phyloP scores from a whole-genome alignment of 2,113 vertebrate species.

The Forbesichthys agassizii region DNA sequence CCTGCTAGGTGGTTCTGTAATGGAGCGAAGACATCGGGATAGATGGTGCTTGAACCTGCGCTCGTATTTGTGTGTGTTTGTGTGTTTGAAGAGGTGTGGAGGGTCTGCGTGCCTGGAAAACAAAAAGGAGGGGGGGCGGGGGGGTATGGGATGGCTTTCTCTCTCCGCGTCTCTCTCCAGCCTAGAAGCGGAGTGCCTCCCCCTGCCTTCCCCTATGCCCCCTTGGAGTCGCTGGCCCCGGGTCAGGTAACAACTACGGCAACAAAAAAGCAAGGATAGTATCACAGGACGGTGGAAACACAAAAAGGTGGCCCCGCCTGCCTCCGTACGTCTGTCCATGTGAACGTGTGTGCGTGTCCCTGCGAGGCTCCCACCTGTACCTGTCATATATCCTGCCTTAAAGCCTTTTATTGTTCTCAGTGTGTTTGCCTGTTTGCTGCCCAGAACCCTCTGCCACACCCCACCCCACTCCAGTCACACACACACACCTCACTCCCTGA shows the following conservation, averaged over 20 bases:
- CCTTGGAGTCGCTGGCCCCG: conserved; percentile 73
- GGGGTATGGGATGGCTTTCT: conserved; percentile 66
- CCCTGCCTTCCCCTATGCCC: conserved; percentile 51
- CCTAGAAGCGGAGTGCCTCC: conserved; percentile 75
- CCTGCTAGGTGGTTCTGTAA: conserved; percentile 42
- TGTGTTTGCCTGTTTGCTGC: conserved; percentile 77
- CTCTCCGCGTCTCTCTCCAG: conserved; percentile 81
- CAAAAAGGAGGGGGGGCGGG: conserved; percentile 4
- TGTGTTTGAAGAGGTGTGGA: conserved; percentile 59
- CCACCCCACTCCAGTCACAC: conserved; percentile 38
- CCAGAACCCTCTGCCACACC: conserved; percentile 43
- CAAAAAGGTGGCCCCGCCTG: conserved; percentile 75
- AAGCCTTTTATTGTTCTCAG: conserved; percentile 63
- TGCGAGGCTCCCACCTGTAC: conserved; percentile 80
- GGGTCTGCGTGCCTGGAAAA: conserved; percentile 16
- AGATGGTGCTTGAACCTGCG: conserved; percentile 31
- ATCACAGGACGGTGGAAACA: conserved; percentile 83
- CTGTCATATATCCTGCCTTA: conserved; percentile 83
- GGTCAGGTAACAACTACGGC: conserved; percentile 74
- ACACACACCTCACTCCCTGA: conserved; percentile 49
- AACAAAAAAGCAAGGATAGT: conserved; percentile 74
- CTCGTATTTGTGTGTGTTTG: conserved; percentile 62
- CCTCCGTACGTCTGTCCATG: conserved; percentile 72
- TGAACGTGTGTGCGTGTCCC: conserved; percentile 61
- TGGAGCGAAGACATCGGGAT: conserved; percentile 48